Base-by-base conservation (phyloP, 2,797 vertebrate species). In the Chiloscyllium punctatum region DNA sequence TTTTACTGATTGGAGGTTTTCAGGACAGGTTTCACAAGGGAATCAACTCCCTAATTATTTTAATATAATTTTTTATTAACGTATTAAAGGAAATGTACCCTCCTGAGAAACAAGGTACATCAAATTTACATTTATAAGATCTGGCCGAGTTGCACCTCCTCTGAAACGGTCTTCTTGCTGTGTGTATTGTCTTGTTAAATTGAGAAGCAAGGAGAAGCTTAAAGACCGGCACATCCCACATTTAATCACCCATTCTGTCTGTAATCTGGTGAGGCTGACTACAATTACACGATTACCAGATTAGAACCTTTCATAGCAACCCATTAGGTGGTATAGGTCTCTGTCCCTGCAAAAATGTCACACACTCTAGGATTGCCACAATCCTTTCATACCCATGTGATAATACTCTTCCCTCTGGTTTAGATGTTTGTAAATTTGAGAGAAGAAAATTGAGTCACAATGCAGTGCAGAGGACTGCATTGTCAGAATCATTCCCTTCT, bases 21-120 rank as follows among this genome's bases (percentile, higher is more conserved):
- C 90, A 92, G 90, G 90, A 69, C 90, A 42, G n/a, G n/a, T n/a
- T 69, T 37, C 90, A 92, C 90, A 42, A 92, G 90, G 62, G 90
- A 92, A 92, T 92, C 62, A 92, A 92, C 42, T 69, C 90, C 90
- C 90, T 69, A 92, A 92, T 42, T 92, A 92, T 92, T 92, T 92
- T 92, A 92, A 92, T 92, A 92, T 92, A 68, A 69, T 37, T 92
- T 92, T 92, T 92, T 92, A 92, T 92, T 92, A 92, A 92, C 68
- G 90, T 92, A 92, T 92, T 92, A 92, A 92, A 92, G 90, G 42
- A 92, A 92, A 42, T 92, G 62, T 92, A 92, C 90, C 8, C 90
- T 66, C 90, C 37, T 3, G 90, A 69, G 66, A n/a, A 92, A 92
- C 90, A 68, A 92, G 90, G n/a, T 92, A 69, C 8, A 25, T 69